Evolutionary conservation across 2,888 invertebrate genomes (phyloP), one percentile per base, ranked within the genome.

Genomic region (Thelaira solivaga): DNA sequence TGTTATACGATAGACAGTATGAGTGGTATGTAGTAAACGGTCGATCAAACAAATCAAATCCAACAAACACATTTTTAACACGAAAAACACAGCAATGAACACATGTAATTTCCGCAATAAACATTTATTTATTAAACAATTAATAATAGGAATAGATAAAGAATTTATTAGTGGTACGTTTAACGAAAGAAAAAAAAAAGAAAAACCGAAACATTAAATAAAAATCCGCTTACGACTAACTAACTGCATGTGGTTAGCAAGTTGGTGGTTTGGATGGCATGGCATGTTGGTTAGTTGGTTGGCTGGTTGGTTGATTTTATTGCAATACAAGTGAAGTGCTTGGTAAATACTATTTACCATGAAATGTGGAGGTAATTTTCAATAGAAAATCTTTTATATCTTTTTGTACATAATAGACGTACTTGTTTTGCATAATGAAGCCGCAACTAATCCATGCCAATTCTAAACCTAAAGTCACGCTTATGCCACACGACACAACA

Each of bases 401-500:
- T n/a, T 57, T 67, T 57, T 68, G 20, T 69, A 39, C 59, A 69
- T 49, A 59, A 57, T 57, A 68, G 55, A 57, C 26, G 59, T 69
- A 62, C 26, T 62, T 62, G 53, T 55, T 72, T 72, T 72, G 72
- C 72, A 72, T 62, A 72, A 72, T 72, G 72, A 72, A 62, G 62
- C 72, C 72, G 18, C 62, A 53, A 72, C 53, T 64, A 78, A 74
- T 71, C 65, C 74, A 71, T 55, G 59, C 69, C 64, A 78, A 71
- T 72, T 61, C 71, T 49, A 67, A 67, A 45, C 71, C 68, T 64
- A 45, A 76, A 80, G 79, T 76, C 79, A 76, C 79, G 76, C 79
- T 80, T 80, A 72, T 80, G 79, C 79, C 79, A 80, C 79, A 80
- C 79, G 79, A 79, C 75, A 72, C 67, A 39, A 71, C 79, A 67